Base-by-base conservation (phyloP, 2,888 invertebrate species). In the Ophion ventricosus region DNA sequence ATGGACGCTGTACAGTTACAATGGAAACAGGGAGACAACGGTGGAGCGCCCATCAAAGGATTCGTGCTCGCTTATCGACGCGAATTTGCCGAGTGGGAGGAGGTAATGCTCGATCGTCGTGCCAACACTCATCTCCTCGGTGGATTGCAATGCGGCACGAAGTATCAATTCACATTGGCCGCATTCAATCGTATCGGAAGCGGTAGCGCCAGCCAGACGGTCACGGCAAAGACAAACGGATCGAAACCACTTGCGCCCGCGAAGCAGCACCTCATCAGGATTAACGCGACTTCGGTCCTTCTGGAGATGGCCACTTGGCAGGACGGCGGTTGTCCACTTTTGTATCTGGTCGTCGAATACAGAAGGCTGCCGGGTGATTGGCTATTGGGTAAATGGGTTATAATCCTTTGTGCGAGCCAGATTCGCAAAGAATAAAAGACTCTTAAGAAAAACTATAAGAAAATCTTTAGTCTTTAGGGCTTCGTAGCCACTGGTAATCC, bases 41-140 rank as follows among this genome's bases (percentile, higher is more conserved):
- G 95, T 0, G 95, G 95, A 17, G 93, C 95, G 0, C 94, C 94
- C 7, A 91, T 95, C 43, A 93, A 94, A 77, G 95, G 94, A n/a
- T 95, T 94, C 87, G 92, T 94, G 25, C 88, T 95, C 54, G 94
- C 94, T 67, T 95, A 93, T 89, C 94, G 95, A 40, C 93, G 93
- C 4, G 94, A 94, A 85, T 94, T 93, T 75, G 94, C 93, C n/a
- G 95, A 94, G 67, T 95, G 95, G 95, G 94, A 94, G 80, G 95
- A 95, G 88, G 91, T 94, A 14, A 92, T 93, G 86, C 89, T 95
- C 64, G 95, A 95, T 83, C 92, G 94, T 1, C 93, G 94, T 1
- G 49, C 94, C 25, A 89, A 89, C 67, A 93, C 92, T 40, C 92
- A 93, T 85, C 90, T 93, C 8, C 90, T 94, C 73, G 92, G 92